phyloP scores from a whole-genome alignment of 2,113 vertebrate genomes.

The Atherinomorus stipes region DNA sequence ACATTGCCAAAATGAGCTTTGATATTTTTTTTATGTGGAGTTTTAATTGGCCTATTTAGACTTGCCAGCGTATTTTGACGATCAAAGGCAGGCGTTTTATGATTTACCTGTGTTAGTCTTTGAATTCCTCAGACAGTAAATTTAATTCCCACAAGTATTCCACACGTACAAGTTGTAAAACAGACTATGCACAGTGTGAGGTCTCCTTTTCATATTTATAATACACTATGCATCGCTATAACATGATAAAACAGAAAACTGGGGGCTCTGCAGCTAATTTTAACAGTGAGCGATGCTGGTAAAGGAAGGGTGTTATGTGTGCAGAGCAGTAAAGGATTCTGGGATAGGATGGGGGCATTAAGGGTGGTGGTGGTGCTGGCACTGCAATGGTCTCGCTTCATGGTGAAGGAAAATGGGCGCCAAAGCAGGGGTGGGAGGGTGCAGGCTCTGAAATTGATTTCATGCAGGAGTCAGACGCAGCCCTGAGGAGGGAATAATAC shows the following conservation, averaged over 20 bases:
- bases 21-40: slow-evolving; percentile 29
- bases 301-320: slow-evolving; percentile 16
- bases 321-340: slow-evolving; percentile 49
- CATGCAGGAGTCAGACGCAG: slow-evolving; percentile 79
- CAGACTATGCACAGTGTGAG: slow-evolving; percentile 32
- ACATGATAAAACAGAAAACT: not conserved
- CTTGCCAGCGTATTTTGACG: slow-evolving; percentile 26
- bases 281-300: slow-evolving; percentile 4
- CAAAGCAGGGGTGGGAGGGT: slow-evolving; percentile 61
- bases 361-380: slow-evolving; percentile 57
- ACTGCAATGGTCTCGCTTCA: slow-evolving; percentile 75
- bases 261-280: not conserved
- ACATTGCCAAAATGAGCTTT: slow-evolving; percentile 48
- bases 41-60: slow-evolving; percentile 52
- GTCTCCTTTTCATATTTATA: slow-evolving; percentile 26
- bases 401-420: slow-evolving; percentile 72
- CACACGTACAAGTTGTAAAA: slow-evolving; percentile 34
- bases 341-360: slow-evolving; percentile 44
- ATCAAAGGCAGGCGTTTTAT: slow-evolving; percentile 53
- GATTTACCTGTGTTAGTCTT: slow-evolving; percentile 16
- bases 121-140: slow-evolving; percentile 25
- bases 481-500: slow-evolving; percentile 61
- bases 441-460: slow-evolving; percentile 78
- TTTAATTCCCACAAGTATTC: slow-evolving; percentile 12
- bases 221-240: not conserved